These are phyloP conservation scores for Eulemur mongoz DNA, from an alignment of 2,797 vertebrate species.

Conservation along the genomic window DNA sequence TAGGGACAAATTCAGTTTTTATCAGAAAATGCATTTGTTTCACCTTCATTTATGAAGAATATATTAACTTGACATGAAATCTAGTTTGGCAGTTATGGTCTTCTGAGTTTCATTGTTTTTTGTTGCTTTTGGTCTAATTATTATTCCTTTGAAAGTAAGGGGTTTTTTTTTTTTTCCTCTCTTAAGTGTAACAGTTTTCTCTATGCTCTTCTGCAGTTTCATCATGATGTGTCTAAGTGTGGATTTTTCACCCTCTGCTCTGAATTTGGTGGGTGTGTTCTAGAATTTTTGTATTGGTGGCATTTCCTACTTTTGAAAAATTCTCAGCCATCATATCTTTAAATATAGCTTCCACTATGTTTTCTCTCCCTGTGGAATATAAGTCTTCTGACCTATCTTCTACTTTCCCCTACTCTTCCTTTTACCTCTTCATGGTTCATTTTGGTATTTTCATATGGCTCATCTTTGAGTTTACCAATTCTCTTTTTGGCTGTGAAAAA, in stretches of 20 bases:
- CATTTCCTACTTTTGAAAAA: background rate
- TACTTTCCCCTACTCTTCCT: background rate
- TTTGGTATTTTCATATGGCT: background rate
- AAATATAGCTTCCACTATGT: background rate
- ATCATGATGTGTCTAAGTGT: background rate
- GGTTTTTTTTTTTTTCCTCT: background rate
- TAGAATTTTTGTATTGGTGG: background rate
- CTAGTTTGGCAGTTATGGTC: background rate
- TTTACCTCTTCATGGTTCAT: background rate
- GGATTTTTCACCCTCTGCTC: fast-evolving
- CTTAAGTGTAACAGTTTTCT: background rate
- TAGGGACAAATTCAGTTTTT: background rate
- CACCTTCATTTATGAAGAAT: background rate
- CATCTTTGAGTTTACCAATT: background rate
- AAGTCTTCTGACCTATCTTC: background rate
- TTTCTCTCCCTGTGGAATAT: background rate
- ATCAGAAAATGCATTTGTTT: background rate
- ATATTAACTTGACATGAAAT: background rate
- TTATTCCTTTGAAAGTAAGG: background rate
- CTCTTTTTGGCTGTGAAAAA: background rate
- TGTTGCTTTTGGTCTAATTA: background rate
- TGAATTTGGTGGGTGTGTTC: background rate
- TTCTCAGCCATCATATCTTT: background rate
- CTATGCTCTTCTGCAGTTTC: background rate
- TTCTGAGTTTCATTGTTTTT: background rate